Evolutionary conservation across 2,797 vertebrate genomes (phyloP), one percentile per base, ranked within the genome.

Genomic region (Scolopax rusticola): DNA sequence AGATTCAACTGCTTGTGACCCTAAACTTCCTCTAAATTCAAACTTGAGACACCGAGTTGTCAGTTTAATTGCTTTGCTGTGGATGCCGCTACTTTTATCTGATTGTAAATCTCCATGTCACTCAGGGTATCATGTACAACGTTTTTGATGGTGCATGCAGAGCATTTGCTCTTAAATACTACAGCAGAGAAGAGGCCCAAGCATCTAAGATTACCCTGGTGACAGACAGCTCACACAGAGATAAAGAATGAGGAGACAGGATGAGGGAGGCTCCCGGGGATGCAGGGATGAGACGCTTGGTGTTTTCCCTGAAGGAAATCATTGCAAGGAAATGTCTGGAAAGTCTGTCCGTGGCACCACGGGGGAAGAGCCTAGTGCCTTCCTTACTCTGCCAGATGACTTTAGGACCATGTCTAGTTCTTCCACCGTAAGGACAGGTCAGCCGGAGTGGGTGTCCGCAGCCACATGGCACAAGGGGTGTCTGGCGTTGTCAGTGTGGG

Each of bases 11-110:
- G 80, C 85, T 75, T 0, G 0, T 63, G n/a, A 73, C 74, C 43
- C 74, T 75, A 41, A 89, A 56, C 65, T 90, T 93, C 43, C 54
- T 45, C 36, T 67, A 63, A 90, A 95, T 70, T 84, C 48, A 84
- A 38, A 70, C 79, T 7, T 50, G 67, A 87, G 45, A 48, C 75
- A 19, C 33, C 10, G 61, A 79, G 40, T 43, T 80, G 89, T 90
- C 64, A 83, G 56, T 71, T 95, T 84, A 85, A 83, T 76, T 83
- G 76, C 60, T 77, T 59, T 83, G 81, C 64, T 67, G 84, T 28
- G 74, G 77, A 71, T 75, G 67, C 59, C 0, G 0, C 84, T 83
- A 38, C 41, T 84, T 95, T 56, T 77, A 87, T 84, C 77, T 32
- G 27, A 43, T 8, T 56, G 75, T 69, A 82, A 95, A 96, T 90